These are phyloP conservation scores for Notothenia rossii DNA, from an alignment of 2,113 vertebrate genomes.

Conservation along the genomic window DNA sequence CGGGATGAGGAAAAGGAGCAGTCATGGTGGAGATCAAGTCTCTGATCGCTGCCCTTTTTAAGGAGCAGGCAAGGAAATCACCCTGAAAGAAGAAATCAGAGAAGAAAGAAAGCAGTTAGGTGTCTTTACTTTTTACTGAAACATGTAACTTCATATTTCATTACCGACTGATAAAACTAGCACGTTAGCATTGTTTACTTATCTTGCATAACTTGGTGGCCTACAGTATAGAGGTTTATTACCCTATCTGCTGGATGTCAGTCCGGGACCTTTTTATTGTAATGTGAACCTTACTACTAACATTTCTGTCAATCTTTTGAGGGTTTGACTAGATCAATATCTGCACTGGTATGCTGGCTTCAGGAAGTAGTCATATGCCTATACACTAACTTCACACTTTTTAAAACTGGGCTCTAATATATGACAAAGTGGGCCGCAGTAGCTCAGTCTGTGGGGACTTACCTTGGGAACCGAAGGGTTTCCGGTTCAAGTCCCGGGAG, in stretches of 20 bases:
- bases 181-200: too few relatives aligned
- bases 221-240: not conserved
- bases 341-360: not conserved
- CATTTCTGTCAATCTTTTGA: not conserved
- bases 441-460: too few relatives aligned
- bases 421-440: not conserved
- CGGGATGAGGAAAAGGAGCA: slow-evolving; percentile 27
- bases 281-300: not conserved
- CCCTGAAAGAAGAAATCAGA: not conserved
- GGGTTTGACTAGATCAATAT: not conserved
- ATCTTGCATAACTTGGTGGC: not conserved
- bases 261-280: too few relatives aligned
- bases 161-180: not conserved
- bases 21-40: slow-evolving; percentile 17
- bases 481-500: too few relatives aligned
- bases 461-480: too few relatives aligned
- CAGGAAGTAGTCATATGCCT: not conserved
- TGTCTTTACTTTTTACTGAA: slow-evolving; percentile 7
- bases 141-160: not conserved
- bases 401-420: not conserved
- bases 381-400: not conserved
- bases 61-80: not conserved
- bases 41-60: not conserved
- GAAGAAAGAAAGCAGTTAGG: not conserved
- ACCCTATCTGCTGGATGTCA: not conserved